A percentile compares a stretch with the other conserved stretches of the same genome.
Evolutionary conservation across 2,113 vertebrate species (phyloP).

Genomic region (Pao palembangensis): DNA sequence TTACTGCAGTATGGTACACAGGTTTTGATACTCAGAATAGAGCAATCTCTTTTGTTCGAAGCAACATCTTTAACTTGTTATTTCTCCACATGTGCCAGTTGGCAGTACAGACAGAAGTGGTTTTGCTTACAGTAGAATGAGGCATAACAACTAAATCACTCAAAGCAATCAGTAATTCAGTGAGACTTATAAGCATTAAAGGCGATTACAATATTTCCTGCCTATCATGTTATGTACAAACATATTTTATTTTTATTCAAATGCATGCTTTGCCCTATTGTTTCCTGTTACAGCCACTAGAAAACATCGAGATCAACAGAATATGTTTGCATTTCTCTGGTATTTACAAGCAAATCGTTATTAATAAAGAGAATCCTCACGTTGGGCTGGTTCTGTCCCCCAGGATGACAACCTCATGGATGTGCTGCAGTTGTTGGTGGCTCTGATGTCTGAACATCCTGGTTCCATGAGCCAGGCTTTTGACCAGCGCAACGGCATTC

Average conservation of each 20-base stretch:
- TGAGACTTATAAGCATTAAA: constrained; percentile 28
- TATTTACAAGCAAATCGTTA: not conserved
- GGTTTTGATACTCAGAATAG: constrained; percentile 5
- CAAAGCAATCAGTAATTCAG: constrained; percentile 30
- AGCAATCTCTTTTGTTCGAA: constrained; percentile 8
- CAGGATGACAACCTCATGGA: constrained; percentile 99
- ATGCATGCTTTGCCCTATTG: constrained; percentile 7
- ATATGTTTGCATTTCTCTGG: not conserved
- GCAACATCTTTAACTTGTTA: constrained; percentile 40
- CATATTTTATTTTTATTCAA: constrained; percentile 18
- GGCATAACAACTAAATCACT: constrained; percentile 44
- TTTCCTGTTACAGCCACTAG: not conserved
- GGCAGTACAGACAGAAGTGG: constrained; percentile 34
- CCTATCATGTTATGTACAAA: constrained; percentile 17
- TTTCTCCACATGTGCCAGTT: constrained; percentile 37
- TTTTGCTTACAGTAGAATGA: constrained; percentile 49
- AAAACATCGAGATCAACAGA: not conserved
- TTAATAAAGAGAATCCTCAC: not conserved
- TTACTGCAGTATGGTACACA: not conserved
- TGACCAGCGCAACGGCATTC: constrained; percentile 93
- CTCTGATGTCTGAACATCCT: constrained; percentile 96
- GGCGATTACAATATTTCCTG: constrained; percentile 23
- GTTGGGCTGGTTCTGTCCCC: constrained; percentile 3
- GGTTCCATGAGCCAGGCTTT: constrained; percentile 93
- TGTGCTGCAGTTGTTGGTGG: constrained; percentile 94